These are phyloP conservation scores for Passerculus sandwichensis DNA, from an alignment of 2,797 vertebrate species.

Conservation along the genomic window DNA sequence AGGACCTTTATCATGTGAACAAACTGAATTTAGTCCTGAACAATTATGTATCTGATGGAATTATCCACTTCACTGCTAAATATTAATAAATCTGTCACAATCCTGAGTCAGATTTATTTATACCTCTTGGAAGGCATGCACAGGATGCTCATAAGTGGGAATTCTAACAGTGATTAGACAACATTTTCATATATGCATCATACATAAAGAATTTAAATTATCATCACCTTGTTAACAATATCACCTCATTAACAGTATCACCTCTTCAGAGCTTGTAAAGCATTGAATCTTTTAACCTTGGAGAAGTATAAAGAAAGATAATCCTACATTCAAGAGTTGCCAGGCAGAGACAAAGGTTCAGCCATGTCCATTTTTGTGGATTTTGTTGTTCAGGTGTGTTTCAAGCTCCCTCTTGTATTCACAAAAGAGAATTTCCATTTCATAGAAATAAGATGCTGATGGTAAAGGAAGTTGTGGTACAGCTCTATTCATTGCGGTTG, in stretches of 20 bases:
- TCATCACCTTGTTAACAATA: background rate
- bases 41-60: background rate
- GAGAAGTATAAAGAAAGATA: background rate
- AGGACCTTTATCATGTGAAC: background rate
- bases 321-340: background rate
- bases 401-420: background rate
- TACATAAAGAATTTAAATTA: background rate
- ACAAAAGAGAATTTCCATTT: background rate
- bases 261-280: background rate
- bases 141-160: background rate
- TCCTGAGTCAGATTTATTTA: background rate
- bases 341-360: background rate
- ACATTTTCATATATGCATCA: background rate
- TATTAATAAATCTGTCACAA: background rate
- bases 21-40: background rate
- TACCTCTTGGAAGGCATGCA: background rate
- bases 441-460: background rate
- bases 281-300: background rate
- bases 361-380: background rate
- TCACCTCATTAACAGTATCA: background rate
- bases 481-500: background rate
- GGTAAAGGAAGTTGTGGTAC: background rate
- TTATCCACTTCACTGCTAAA: background rate
- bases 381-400: background rate
- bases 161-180: background rate